A percentile compares a stretch with the other conserved stretches of the same genome.
Evolutionary conservation across 2,888 invertebrate genomes (phyloP).

Genomic region (Dynastes maya): DNA sequence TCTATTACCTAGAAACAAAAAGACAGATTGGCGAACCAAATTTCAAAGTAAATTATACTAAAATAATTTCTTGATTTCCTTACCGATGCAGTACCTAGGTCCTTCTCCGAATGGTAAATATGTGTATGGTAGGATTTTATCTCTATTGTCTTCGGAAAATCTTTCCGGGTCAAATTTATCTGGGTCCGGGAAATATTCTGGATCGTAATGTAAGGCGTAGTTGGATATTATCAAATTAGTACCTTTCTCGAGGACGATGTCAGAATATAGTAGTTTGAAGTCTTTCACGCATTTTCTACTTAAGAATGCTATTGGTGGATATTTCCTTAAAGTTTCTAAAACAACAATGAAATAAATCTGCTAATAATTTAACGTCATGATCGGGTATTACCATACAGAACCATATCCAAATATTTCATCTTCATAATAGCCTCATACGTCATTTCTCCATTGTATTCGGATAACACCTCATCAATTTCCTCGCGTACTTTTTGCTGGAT

Average conservation of each 20-base stretch:
- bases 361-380: neutral
- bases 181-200: constrained; percentile 66
- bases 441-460: constrained; percentile 59
- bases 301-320: constrained; percentile 65
- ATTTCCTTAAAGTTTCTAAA: constrained; percentile 69
- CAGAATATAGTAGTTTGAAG: constrained; percentile 60
- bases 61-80: neutral
- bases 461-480: constrained; percentile 66
- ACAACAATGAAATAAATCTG: constrained; percentile 23
- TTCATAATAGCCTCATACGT: constrained; percentile 70
- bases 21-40: too few species aligned
- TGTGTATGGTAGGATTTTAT: constrained; percentile 47
- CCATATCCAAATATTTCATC: constrained; percentile 71
- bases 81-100: constrained; percentile 56
- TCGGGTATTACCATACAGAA: constrained; percentile 60
- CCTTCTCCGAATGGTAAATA: constrained; percentile 57
- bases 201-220: constrained; percentile 65
- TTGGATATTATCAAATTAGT: constrained; percentile 64
- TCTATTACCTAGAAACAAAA: neutral
- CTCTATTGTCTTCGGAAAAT: constrained; percentile 63
- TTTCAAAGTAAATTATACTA: neutral
- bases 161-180: constrained; percentile 67
- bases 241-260: constrained; percentile 64
- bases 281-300: constrained; percentile 61
- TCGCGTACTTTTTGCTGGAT: constrained; percentile 70